phyloP scores from a whole-genome alignment of 2,888 invertebrate genomes.

The Abrostola tripartita region DNA sequence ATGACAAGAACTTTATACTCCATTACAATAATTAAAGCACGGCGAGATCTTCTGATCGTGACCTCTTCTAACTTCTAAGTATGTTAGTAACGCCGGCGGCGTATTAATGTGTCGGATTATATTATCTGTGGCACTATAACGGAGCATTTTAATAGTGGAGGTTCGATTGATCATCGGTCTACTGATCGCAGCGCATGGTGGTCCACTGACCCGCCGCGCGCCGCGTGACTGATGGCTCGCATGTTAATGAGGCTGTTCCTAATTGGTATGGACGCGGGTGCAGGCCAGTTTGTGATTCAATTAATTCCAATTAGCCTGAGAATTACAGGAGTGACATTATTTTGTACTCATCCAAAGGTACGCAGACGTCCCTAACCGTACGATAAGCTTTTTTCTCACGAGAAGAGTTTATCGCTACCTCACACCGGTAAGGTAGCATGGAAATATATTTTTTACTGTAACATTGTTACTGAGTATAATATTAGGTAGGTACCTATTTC shows the following conservation, averaged over 20 bases:
- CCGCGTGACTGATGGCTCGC: constrained; percentile 8
- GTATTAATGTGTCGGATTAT: background rate
- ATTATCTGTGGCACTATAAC: constrained; percentile 13
- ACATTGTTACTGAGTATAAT: too few species aligned
- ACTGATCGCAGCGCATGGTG: constrained; percentile 14
- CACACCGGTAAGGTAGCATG: too few species aligned
- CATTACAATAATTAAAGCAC: too few species aligned
- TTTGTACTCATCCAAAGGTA: background rate
- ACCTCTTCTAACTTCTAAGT: background rate
- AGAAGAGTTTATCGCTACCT: too few species aligned
- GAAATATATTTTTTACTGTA: too few species aligned
- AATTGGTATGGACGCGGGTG: background rate
- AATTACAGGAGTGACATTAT: background rate
- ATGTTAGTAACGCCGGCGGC: background rate
- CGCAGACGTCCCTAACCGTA: too few species aligned
- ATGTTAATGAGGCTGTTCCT: constrained; percentile 11
- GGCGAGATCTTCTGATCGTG: background rate
- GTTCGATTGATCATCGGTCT: constrained; percentile 26
- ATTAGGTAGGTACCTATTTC: too few species aligned
- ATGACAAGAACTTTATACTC: too few species aligned
- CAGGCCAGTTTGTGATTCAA: background rate
- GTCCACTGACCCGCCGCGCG: constrained; percentile 22
- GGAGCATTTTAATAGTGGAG: constrained; percentile 10
- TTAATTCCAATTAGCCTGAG: constrained; percentile 3
- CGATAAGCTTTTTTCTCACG: too few species aligned